Conservation (phyloP, 2,797 vertebrate species). For the Eremophila alpestris region DNA sequence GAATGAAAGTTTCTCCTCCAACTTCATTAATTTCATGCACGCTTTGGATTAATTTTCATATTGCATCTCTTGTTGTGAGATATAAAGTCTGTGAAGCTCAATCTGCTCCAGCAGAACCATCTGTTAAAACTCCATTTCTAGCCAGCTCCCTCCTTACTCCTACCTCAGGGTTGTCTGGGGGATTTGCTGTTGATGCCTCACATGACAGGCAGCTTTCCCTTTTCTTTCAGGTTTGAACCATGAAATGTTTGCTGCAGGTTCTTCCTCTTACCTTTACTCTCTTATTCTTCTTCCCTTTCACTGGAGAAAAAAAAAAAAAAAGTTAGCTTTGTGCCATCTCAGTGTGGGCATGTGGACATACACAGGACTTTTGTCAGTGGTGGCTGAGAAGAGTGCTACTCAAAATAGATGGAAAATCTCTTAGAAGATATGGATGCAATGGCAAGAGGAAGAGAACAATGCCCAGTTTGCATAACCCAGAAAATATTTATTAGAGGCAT, state of each 20-base stretch:
- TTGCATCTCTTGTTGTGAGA: background rate
- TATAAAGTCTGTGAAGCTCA: background rate
- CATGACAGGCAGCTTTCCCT: background rate
- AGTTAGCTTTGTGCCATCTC: background rate
- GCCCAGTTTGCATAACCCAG: background rate
- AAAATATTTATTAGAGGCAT: background rate
- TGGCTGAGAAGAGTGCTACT: background rate
- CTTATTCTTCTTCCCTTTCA: background rate
- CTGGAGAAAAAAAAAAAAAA: background rate
- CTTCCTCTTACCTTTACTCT: background rate
- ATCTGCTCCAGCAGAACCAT: background rate
- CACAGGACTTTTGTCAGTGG: background rate
- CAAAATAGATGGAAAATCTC: background rate
- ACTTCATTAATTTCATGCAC: background rate
- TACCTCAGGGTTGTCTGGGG: background rate
- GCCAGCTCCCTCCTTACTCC: background rate
- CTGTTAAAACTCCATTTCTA: background rate
- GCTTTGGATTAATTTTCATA: background rate
- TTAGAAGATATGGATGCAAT: background rate
- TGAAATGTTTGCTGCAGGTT: background rate
- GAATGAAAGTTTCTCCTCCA: background rate
- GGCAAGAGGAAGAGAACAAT: background rate
- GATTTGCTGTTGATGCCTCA: background rate
- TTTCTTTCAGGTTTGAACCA: background rate
- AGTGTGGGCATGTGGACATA: background rate